A percentile compares a stretch with the other conserved stretches of the same genome.
These are phyloP conservation scores for Drosophila parvula DNA, from an alignment of 1,140 invertebrate genomes.

Conservation along the genomic window DNA sequence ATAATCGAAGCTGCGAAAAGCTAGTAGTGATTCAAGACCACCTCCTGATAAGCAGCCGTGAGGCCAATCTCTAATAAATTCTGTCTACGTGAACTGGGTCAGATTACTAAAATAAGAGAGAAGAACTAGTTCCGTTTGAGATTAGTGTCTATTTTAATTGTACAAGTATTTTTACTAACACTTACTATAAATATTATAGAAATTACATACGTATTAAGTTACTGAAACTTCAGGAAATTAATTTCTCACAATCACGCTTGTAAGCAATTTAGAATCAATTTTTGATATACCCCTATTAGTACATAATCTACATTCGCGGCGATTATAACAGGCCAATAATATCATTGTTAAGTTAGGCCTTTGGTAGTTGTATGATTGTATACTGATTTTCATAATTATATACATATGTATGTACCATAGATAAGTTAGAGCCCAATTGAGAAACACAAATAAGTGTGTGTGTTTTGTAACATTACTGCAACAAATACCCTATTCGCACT, in stretches of 20 bases:
- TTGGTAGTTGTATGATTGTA: background rate
- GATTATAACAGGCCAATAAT: background rate
- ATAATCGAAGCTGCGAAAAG: conserved; percentile 44
- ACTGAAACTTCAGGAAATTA: background rate
- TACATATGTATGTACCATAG: too few species aligned
- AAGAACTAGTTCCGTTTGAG: background rate
- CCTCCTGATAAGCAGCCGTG: conserved; percentile 19
- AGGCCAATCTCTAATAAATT: conserved; percentile 15
- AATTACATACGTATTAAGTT: background rate
- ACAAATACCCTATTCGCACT: background rate
- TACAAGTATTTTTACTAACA: too few species aligned
- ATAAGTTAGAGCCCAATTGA: background rate
- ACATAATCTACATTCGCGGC: background rate
- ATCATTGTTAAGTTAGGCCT: background rate
- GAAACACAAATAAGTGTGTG: too few species aligned
- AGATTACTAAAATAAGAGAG: background rate
- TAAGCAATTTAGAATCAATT: background rate
- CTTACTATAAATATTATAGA: too few species aligned
- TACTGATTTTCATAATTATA: background rate
- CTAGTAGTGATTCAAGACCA: conserved; percentile 29
- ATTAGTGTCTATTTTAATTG: background rate
- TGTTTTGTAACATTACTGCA: background rate
- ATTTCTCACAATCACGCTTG: background rate
- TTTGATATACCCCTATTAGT: too few species aligned
- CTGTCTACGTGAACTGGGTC: conserved; percentile 31